Evolutionary conservation across 2,113 vertebrate species (phyloP).

Genomic region (Syngnathoides biaculeatus): DNA sequence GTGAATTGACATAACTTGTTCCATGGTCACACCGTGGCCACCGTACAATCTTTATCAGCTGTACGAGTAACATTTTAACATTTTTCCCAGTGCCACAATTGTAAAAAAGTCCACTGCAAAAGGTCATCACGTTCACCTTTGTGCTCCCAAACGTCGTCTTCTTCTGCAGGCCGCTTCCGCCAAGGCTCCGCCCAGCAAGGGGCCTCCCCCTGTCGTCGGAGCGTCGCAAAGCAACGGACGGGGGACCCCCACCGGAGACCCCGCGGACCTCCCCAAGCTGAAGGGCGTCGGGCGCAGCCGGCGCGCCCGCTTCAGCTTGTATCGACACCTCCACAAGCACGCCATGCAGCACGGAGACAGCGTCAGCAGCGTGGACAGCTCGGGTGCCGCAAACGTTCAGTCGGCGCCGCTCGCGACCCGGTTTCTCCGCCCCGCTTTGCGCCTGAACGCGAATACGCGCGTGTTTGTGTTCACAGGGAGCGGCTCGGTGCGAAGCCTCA

Average conservation of each 20-base stretch:
- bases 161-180: slow-evolving; percentile 21
- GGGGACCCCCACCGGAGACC: slow-evolving; percentile 38
- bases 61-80: too few relatives aligned
- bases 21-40: too few relatives aligned
- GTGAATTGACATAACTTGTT: too few relatives aligned
- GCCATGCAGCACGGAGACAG: slow-evolving; percentile 80
- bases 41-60: too few relatives aligned
- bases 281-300: slow-evolving; percentile 82
- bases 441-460: not conserved
- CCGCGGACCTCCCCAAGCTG: slow-evolving; percentile 75
- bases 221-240: slow-evolving; percentile 44
- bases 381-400: slow-evolving; percentile 42
- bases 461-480: slow-evolving; percentile 68
- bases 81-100: too few relatives aligned
- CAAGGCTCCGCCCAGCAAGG: slow-evolving; percentile 29
- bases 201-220: slow-evolving; percentile 14
- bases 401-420: too few relatives aligned
- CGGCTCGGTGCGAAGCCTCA: slow-evolving; percentile 81
- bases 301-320: slow-evolving; percentile 84
- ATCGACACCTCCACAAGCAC: slow-evolving; percentile 82
- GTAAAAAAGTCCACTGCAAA: too few relatives aligned
- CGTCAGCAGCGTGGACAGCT: slow-evolving; percentile 84
- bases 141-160: too few relatives aligned
- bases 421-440: not conserved
- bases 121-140: too few relatives aligned